These are phyloP conservation scores for Yponomeuta malinellus DNA, from an alignment of 2,888 invertebrate genomes.

Conservation along the genomic window DNA sequence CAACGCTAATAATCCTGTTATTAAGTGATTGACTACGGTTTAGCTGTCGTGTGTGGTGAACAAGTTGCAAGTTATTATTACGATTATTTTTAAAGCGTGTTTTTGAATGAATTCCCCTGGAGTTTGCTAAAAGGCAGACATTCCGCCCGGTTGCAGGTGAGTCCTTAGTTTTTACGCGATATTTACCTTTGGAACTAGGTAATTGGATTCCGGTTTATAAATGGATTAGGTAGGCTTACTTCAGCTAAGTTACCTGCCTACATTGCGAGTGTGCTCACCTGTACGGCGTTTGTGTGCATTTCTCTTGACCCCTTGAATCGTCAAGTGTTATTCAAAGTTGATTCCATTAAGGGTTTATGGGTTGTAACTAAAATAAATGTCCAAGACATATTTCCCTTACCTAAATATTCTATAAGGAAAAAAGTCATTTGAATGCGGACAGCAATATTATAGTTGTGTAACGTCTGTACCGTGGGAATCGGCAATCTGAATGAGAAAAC, in stretches of 20 bases:
- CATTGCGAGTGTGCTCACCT: not conserved
- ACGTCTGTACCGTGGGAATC: too few species aligned
- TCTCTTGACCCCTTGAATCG: not conserved
- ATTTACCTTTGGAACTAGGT: not conserved
- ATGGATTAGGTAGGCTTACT: not conserved
- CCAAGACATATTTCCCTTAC: too few species aligned
- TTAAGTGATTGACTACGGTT: not conserved
- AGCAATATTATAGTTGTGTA: too few species aligned
- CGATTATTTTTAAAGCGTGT: not conserved
- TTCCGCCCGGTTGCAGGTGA: not conserved
- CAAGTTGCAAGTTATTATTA: not conserved
- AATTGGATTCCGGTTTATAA: not conserved
- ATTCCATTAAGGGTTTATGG: not conserved
- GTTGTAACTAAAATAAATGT: too few species aligned
- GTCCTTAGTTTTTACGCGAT: not conserved
- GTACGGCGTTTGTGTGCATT: not conserved
- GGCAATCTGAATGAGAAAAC: too few species aligned
- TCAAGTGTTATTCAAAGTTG: not conserved
- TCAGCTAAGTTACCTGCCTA: not conserved
- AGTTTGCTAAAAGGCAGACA: not conserved
- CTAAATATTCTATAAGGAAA: too few species aligned
- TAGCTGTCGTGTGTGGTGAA: not conserved
- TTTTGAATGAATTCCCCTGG: not conserved
- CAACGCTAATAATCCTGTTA: not conserved
- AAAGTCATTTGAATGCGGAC: too few species aligned